phyloP scores from a whole-genome alignment of 2,113 vertebrate genomes.

The Todiramphus saurophagus region DNA sequence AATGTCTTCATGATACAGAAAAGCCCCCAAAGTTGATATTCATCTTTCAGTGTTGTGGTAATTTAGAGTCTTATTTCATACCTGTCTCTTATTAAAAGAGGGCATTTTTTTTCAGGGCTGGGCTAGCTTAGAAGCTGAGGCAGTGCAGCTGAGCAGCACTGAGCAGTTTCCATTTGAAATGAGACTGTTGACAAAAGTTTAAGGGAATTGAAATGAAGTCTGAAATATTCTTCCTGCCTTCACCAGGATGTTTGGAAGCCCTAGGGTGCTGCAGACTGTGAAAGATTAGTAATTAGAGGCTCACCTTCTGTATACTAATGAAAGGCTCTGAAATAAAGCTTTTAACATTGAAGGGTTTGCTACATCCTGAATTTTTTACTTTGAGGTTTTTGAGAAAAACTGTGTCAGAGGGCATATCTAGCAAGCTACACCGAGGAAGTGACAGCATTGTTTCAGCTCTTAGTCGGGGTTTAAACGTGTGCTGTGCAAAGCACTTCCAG shows the following conservation, averaged over 20 bases:
- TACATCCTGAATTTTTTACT: constrained; percentile 39
- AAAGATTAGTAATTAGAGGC: constrained; percentile 63
- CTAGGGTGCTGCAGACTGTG: constrained; percentile 61
- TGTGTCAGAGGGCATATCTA: constrained; percentile 42
- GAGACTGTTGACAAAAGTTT: constrained; percentile 61
- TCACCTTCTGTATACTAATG: constrained; percentile 65
- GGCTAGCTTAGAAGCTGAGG: constrained; percentile 16
- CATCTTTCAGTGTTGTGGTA: neutral
- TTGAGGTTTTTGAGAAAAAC: constrained; percentile 31
- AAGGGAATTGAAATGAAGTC: constrained; percentile 63
- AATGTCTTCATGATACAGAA: neutral
- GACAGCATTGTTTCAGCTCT: neutral
- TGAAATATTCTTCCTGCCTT: constrained; percentile 65
- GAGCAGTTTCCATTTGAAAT: constrained; percentile 10
- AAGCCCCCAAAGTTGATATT: neutral
- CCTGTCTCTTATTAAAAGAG: neutral
- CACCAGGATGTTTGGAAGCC: constrained; percentile 62
- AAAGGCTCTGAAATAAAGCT: constrained; percentile 52
- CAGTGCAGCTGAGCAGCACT: neutral
- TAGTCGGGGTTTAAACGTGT: neutral
- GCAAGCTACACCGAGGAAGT: neutral
- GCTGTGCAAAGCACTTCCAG: neutral
- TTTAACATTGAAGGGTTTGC: constrained; percentile 12
- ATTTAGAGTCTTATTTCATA: constrained; percentile 10
- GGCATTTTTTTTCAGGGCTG: neutral